A percentile compares a stretch with the other conserved stretches of the same genome.
Conservation (phyloP, 2,888 invertebrate genomes). For the Trichogramma dendrolimi region DNA sequence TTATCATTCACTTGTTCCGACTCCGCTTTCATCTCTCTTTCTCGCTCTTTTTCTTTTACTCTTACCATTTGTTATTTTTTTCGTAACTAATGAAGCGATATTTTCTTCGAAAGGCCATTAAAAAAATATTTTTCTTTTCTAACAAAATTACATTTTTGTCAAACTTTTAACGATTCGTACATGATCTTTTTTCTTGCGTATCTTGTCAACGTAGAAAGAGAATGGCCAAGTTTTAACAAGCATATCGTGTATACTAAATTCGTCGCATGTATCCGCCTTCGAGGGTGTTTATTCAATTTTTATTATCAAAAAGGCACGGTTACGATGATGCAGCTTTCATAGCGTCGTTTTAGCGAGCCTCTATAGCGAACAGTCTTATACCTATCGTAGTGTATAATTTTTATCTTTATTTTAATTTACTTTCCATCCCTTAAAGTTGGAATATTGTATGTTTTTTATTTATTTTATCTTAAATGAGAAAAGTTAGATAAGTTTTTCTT, state of each 20-base stretch:
- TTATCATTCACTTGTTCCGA: too few species aligned
- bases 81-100: too few species aligned
- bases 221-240: constrained; percentile 14
- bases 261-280: background rate
- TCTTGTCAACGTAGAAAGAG: background rate
- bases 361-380: background rate
- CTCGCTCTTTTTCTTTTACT: too few species aligned
- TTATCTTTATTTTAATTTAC: constrained; percentile 28
- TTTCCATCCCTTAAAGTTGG: constrained; percentile 10
- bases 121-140: too few species aligned
- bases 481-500: constrained; percentile 29
- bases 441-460: constrained; percentile 4
- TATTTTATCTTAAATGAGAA: constrained; percentile 31
- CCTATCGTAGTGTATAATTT: constrained; percentile 12
- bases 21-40: too few species aligned
- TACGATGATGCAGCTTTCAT: background rate
- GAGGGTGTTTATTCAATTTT: constrained; percentile 1
- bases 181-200: too few species aligned
- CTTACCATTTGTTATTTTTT: too few species aligned
- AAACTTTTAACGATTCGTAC: too few species aligned
- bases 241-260: background rate
- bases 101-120: too few species aligned
- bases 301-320: constrained; percentile 9
- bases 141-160: too few species aligned
- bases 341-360: background rate